Evolutionary conservation across 1,140 invertebrate species (phyloP), one percentile per base, ranked within the genome.

Genomic region (Tigriopus japonicus): DNA sequence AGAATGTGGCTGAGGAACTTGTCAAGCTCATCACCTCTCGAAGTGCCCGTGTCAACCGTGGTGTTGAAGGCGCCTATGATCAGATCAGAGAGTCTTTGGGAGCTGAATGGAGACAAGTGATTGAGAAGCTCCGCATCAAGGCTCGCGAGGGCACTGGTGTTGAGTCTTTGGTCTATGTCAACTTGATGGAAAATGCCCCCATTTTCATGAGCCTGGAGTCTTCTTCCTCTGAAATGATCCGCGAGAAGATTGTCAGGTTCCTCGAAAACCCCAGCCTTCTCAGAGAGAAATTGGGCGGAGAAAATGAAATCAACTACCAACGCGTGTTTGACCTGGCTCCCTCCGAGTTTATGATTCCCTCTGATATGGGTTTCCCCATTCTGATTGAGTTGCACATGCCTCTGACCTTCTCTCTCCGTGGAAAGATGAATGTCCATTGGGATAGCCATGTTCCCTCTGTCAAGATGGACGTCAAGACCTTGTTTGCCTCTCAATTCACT

Each of bases 331-430:
- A 61, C 49, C 41, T 23, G 49, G 59, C 42, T 40, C 21, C 45
- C 15, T 15, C 45, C 24, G 59, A 61, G 40, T n/a, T 53, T 21
- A 13, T 61, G 14, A 52, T 61, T 53, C 59, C 59, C 19, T 55
- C 59, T 19, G 59, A 61, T 42, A 61, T 61, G 59, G 59, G 59
- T 41, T 53, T 61, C 49, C 59, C 59, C 21, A 52, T 61, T 40
- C 13, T 61, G 15, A 61, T 61, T 42, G 59, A 61, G 28, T 19
- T 23, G 1, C 43, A 55, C 42, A 61, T 61, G 59, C 59, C 59
- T 53, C 3, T 13, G 10, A 15, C 28, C 13, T 15, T 61, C 14
- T 55, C 17, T 9, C 19, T 61, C 14, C 15, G 35, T 21, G 59
- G 59, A 52, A 51, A 35, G 13, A 35, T 61, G 43, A 49, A 53